Evolutionary conservation across 2,113 vertebrate species (phyloP).

Genomic region (Junco hyemalis): DNA sequence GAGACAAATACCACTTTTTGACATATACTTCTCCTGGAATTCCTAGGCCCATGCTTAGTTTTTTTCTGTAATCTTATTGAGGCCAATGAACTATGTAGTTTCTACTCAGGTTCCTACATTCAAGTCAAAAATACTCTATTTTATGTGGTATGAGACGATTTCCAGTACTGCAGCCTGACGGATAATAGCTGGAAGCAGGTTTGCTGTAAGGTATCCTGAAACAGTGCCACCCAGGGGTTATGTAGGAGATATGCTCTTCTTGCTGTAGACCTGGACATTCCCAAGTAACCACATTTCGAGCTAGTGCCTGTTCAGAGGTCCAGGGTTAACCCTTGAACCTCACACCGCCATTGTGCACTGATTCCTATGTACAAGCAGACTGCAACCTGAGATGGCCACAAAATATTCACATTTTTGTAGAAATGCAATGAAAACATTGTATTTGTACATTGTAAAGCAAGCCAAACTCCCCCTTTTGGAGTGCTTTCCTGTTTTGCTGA

Average conservation of each 20-base stretch:
- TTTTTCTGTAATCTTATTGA: not conserved
- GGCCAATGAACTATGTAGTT: not conserved
- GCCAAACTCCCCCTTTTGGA: not conserved
- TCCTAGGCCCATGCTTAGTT: not conserved
- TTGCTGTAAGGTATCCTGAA: not conserved
- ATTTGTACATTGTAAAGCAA: too few species aligned
- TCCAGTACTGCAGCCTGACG: not conserved
- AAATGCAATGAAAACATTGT: not conserved
- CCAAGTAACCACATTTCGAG: not conserved
- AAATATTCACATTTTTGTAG: not conserved
- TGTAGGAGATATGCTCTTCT: not conserved
- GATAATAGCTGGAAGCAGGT: not conserved
- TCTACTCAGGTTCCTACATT: not conserved
- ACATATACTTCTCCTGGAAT: not conserved
- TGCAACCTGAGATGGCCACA: not conserved
- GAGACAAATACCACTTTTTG: not conserved
- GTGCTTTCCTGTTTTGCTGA: not conserved
- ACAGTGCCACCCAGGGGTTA: not conserved
- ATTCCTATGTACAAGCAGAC: not conserved
- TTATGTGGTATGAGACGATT: not conserved
- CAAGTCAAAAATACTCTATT: not conserved
- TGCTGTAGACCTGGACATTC: not conserved
- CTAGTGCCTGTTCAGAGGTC: not conserved
- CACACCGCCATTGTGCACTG: not conserved
- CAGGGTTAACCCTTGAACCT: not conserved